A percentile compares a stretch with the other conserved stretches of the same genome.
These are phyloP conservation scores for Hiodon alosoides DNA, from an alignment of 2,113 vertebrate species.

Conservation along the genomic window DNA sequence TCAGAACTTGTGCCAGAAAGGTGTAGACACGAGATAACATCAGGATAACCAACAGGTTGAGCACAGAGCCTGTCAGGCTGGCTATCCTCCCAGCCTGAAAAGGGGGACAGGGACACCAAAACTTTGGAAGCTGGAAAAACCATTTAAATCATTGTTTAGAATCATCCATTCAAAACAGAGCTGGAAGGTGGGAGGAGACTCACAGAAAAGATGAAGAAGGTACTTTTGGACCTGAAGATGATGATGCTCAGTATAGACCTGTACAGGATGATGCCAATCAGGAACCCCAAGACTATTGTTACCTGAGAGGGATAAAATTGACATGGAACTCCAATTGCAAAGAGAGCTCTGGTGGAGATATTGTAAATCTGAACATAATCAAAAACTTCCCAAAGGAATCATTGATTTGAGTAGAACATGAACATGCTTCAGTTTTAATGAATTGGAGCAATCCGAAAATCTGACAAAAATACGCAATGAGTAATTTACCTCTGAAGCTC, in stretches of 20 bases:
- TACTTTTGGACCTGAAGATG: slow-evolving; percentile 37
- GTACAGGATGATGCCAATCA: slow-evolving; percentile 49
- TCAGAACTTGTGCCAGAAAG: slow-evolving; percentile 61
- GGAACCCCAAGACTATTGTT: slow-evolving; percentile 41
- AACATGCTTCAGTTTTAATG: too few species aligned
- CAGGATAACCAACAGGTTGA: slow-evolving; percentile 68
- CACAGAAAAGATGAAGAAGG: slow-evolving; percentile 54
- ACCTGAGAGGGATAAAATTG: slow-evolving; percentile 34
- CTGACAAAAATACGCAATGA: too few species aligned
- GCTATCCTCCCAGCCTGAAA: slow-evolving; percentile 58
- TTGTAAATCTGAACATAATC: too few species aligned
- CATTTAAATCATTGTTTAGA: background rate
- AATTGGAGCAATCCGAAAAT: too few species aligned
- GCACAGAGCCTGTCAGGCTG: slow-evolving; percentile 58
- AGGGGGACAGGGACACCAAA: background rate
- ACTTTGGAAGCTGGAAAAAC: background rate
- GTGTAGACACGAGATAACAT: slow-evolving; percentile 61
- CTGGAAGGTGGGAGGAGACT: slow-evolving; percentile 34
- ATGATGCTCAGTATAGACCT: slow-evolving; percentile 34
- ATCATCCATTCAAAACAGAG: background rate
- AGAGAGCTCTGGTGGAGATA: too few species aligned
- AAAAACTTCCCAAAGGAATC: too few species aligned
- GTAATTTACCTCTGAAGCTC: too few species aligned
- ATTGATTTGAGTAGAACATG: too few species aligned
- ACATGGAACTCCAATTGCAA: too few species aligned